These are phyloP conservation scores for Cottoperca gobio DNA, from an alignment of 2,797 vertebrate genomes.

Conservation along the genomic window DNA sequence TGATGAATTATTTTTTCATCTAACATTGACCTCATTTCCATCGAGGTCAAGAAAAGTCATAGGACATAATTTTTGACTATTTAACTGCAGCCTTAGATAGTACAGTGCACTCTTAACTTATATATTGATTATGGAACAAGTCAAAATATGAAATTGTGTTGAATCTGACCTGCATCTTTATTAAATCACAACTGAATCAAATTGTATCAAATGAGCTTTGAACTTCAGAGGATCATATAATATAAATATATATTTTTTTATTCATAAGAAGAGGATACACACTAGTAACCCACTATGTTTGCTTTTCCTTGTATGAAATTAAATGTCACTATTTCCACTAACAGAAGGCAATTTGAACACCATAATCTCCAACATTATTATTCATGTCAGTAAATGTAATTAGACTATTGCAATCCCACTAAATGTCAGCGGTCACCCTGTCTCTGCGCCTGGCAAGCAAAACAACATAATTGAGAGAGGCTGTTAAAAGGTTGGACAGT, in stretches of 20 bases:
- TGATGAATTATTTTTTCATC: too few species aligned
- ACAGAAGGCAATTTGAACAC: conserved; percentile 3
- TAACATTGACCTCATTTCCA: too few species aligned
- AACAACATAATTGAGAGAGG: conserved; percentile 52
- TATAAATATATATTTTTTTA: too few species aligned
- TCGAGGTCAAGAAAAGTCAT: too few species aligned
- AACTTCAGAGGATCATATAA: background rate
- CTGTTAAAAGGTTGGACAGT: conserved; percentile 15
- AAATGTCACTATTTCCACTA: background rate
- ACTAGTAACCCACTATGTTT: background rate
- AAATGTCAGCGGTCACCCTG: conserved; percentile 59
- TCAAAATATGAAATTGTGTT: background rate
- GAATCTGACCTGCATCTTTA: background rate
- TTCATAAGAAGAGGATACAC: background rate
- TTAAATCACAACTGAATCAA: background rate
- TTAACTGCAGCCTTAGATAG: too few species aligned
- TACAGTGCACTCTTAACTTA: too few species aligned
- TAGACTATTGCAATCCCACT: conserved; percentile 38
- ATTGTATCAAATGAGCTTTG: background rate
- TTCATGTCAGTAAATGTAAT: conserved; percentile 45
- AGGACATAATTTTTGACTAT: too few species aligned
- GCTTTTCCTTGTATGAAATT: background rate
- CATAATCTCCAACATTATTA: conserved; percentile 24
- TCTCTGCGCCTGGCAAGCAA: background rate
- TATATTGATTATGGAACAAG: background rate